phyloP scores from a whole-genome alignment of 1,140 invertebrate genomes.

The Drosophila pseudoananassae region DNA sequence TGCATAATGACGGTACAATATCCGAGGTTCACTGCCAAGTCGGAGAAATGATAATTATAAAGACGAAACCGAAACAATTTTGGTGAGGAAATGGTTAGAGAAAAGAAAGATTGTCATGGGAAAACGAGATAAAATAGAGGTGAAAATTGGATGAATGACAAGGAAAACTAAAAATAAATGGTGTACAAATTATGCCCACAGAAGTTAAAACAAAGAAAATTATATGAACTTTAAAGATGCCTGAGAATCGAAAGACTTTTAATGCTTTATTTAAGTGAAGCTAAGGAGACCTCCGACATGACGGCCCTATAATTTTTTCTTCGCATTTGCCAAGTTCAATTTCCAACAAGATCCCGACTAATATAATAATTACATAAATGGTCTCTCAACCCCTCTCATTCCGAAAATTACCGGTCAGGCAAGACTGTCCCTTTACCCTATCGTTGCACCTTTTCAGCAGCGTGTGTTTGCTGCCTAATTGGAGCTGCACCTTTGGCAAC shows the following conservation, averaged over 20 bases:
- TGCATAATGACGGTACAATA: conserved; percentile 21
- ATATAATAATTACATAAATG: conserved; percentile 40
- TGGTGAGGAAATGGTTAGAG: conserved; percentile 22
- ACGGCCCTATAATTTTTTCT: not conserved
- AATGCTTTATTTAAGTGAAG: not conserved
- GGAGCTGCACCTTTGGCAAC: conserved; percentile 50
- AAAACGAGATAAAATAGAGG: conserved; percentile 25
- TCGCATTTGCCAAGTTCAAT: not conserved
- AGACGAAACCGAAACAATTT: conserved; percentile 26
- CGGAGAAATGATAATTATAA: conserved; percentile 65
- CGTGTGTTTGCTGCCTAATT: conserved; percentile 41
- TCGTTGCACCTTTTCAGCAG: conserved; percentile 45
- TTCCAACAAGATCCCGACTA: conserved; percentile 2
- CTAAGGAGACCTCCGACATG: not conserved
- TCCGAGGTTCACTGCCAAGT: conserved; percentile 18
- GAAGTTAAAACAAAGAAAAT: not conserved
- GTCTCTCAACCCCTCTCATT: conserved; percentile 27
- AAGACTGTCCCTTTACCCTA: conserved; percentile 28
- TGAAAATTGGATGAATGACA: conserved; percentile 12
- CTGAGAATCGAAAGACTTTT: not conserved
- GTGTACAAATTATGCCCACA: not conserved
- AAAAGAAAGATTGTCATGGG: conserved; percentile 31
- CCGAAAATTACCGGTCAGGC: conserved; percentile 32
- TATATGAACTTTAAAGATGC: not conserved
- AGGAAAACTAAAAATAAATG: not conserved